A percentile compares a stretch with the other conserved stretches of the same genome.
Evolutionary conservation across 2,113 vertebrate genomes (phyloP).

Genomic region (Prunella fulvescens): DNA sequence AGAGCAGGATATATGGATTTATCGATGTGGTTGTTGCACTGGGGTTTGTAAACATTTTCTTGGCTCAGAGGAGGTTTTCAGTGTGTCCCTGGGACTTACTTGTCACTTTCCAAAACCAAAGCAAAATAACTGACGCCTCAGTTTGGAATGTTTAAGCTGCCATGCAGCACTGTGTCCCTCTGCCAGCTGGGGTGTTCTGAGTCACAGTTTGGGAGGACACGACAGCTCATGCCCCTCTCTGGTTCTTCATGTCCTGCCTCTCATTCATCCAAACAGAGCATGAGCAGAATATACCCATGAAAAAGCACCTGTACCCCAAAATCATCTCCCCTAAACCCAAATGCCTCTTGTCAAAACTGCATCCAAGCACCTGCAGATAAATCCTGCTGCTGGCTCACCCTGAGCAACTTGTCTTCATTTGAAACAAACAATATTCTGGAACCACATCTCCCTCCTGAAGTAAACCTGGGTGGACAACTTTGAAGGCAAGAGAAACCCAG

Average conservation of each 20-base stretch:
- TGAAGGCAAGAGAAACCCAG: background rate
- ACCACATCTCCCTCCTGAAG: background rate
- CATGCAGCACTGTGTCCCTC: background rate
- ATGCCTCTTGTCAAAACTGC: rapidly evolving
- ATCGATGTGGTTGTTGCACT: background rate
- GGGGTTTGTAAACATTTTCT: constrained; percentile 13
- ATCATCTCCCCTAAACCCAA: background rate
- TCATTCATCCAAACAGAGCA: background rate
- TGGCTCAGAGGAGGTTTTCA: background rate
- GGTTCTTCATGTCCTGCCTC: background rate
- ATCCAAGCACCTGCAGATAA: background rate
- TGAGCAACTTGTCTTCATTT: background rate
- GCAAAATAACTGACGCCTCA: background rate
- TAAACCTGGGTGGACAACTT: rapidly evolving
- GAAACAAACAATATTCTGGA: background rate
- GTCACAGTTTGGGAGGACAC: rapidly evolving
- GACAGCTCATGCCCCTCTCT: rapidly evolving
- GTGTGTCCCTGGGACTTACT: background rate
- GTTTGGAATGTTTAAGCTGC: background rate
- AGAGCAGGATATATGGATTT: background rate
- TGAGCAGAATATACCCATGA: rapidly evolving
- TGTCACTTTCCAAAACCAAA: background rate
- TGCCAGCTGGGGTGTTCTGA: background rate
- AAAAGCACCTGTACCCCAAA: background rate
- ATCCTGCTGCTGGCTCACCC: background rate